Evolutionary conservation across 2,113 vertebrate species (phyloP).

Genomic region (Telmatochromis sp.): DNA sequence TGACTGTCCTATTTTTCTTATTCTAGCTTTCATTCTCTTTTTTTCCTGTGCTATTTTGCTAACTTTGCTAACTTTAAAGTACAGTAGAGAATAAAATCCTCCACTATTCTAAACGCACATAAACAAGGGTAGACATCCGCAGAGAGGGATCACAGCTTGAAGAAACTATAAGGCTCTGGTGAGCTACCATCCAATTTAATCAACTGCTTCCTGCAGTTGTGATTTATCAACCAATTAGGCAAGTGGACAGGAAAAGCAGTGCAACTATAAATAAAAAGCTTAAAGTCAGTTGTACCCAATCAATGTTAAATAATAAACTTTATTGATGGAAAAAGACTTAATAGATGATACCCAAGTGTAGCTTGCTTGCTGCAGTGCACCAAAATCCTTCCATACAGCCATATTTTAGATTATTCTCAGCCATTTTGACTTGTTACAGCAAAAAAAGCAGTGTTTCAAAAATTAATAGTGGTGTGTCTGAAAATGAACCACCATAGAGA

Average conservation of each 20-base stretch:
- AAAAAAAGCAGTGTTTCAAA: background rate
- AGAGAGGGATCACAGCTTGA: background rate
- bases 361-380: background rate
- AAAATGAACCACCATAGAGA: background rate
- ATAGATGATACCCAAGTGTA: background rate
- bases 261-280: conserved; percentile 40
- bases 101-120: background rate
- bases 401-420: background rate
- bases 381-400: background rate
- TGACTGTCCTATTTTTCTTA: background rate
- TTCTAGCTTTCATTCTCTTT: background rate
- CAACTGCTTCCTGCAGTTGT: background rate
- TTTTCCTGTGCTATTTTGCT: background rate
- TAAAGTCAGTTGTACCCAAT: background rate
- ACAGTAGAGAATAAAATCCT: background rate
- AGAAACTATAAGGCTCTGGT: background rate
- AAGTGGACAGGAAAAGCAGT: conserved; percentile 16
- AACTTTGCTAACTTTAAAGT: background rate
- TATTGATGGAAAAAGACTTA: background rate
- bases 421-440: background rate
- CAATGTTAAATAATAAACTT: conserved; percentile 9
- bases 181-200: conserved; percentile 33
- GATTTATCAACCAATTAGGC: conserved; percentile 49
- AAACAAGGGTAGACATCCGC: background rate
- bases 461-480: background rate